Conservation (phyloP, 2,113 vertebrate genomes). For the Grammomys surdaster region DNA sequence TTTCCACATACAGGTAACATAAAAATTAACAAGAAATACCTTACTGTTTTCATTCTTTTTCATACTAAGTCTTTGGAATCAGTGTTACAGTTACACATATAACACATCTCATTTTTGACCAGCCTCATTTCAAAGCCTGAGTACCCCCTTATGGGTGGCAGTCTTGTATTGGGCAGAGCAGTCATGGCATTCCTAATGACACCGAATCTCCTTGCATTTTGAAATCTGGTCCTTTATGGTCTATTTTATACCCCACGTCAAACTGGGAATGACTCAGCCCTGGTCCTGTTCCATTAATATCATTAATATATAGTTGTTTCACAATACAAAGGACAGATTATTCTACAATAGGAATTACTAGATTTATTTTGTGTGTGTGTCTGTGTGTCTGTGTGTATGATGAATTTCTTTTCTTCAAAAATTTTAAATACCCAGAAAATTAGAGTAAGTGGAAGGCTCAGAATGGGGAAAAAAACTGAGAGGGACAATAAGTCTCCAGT, state of each 20-base stretch:
- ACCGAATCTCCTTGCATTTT: conserved; percentile 42
- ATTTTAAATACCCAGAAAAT: conserved; percentile 13
- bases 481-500: not conserved
- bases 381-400: not conserved
- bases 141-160: no score
- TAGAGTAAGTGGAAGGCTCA: not conserved
- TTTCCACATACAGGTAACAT: conserved; percentile 46
- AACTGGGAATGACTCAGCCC: not conserved
- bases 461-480: not conserved
- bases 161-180: not conserved
- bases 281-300: conserved; percentile 38
- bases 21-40: not conserved
- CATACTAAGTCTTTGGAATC: conserved; percentile 23
- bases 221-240: conserved; percentile 8
- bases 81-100: conserved; percentile 29
- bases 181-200: not conserved
- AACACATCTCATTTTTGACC: not conserved
- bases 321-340: not conserved
- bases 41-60: conserved; percentile 9
- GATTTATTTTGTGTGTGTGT: not conserved
- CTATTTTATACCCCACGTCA: not conserved
- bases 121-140: no score
- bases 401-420: conserved; percentile 40
- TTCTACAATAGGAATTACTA: conserved; percentile 22
- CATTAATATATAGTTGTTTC: conserved; percentile 16